Percentiles rank a stretch among this genome's conserved stretches.
Evolutionary conservation across 2,113 vertebrate genomes (phyloP).

Genomic region (Periophthalmus modestus): DNA sequence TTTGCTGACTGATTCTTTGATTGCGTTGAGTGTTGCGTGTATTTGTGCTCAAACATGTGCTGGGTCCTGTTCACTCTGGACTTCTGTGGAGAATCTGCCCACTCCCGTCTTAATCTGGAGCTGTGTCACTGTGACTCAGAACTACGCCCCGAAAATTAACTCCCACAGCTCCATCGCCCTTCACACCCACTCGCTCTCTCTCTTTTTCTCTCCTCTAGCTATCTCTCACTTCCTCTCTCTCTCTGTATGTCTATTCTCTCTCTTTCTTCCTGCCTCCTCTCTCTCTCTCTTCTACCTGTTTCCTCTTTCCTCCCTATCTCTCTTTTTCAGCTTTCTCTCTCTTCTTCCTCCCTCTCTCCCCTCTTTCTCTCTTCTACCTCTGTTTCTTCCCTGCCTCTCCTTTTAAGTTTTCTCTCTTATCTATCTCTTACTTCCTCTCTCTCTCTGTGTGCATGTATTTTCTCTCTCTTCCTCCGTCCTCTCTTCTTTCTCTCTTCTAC

Average conservation of each 20-base stretch:
- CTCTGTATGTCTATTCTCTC: no score
- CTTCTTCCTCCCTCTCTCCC: not conserved
- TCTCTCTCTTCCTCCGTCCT: not conserved
- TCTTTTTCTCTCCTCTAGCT: not conserved
- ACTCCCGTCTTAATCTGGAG: slow-evolving; percentile 79
- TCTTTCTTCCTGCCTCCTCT: not conserved
- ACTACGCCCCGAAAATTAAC: slow-evolving; percentile 82
- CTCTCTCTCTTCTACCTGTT: not conserved
- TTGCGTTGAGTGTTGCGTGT: no score
- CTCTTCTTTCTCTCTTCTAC: not conserved
- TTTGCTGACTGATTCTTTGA: no score
- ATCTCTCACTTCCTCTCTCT: not conserved
- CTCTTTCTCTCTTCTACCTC: not conserved
- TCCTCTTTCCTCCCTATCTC: not conserved
- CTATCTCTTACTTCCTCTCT: not conserved
- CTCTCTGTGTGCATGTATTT: not conserved
- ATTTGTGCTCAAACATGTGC: slow-evolving; percentile 62
- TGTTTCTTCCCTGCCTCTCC: not conserved
- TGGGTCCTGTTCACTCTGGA: slow-evolving; percentile 61
- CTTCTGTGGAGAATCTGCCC: slow-evolving; percentile 65
- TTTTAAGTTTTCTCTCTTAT: not conserved
- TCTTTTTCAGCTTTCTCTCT: not conserved
- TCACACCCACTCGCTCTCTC: slow-evolving; percentile 55
- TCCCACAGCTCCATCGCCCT: slow-evolving; percentile 76
- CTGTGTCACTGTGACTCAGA: slow-evolving; percentile 82